Evolutionary conservation across 1,140 invertebrate genomes (phyloP), one percentile per base, ranked within the genome.

Genomic region (Drosophila nasuta): DNA sequence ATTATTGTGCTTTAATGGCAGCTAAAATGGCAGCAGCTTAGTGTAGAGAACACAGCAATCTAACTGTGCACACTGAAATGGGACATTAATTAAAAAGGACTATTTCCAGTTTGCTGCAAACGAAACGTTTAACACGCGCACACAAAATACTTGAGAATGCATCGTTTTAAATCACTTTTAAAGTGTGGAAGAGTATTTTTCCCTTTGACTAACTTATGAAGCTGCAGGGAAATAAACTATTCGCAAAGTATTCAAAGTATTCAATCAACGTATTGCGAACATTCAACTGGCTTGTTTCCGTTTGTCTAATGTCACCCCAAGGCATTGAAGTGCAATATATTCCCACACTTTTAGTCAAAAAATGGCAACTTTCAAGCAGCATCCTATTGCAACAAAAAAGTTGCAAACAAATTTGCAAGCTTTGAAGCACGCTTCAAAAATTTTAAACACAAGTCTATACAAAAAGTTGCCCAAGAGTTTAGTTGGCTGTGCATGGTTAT

Each of bases 1-100:
- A 78, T 88, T 88, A 78, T 80, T 78, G 65, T 75, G 70, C 81
- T 89, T 81, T 88, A 89, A 85, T 89, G 77, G 78, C 77, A 71
- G 75, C 58, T 82, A 80, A 88, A 83, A 75, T 83, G 83, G 64
- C 83, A 58, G 52, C 82, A 70, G 72, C 68, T 81, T 78, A 81
- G 67, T 59, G 33, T 33, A 5, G 20, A 25, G 20, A 25, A 60
- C 68, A 52, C 45, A 60, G 57, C 35, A 41, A 63, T 51, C 45
- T 33, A 52, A 74, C 66, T 49, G 10, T 52, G 57, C 51, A 45
- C 46, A 63, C 79, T 65, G 46, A 60, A 48, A 52, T 68, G 45
- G 17, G 62, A 71, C 60, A 88, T 80, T 89, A 81, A 89, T 88
- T 79, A 89, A 79, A 67, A 75, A 77, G 70, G n/a, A 56, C 75